Conservation (phyloP, 2,113 vertebrate species). For the Chauna torquata region DNA sequence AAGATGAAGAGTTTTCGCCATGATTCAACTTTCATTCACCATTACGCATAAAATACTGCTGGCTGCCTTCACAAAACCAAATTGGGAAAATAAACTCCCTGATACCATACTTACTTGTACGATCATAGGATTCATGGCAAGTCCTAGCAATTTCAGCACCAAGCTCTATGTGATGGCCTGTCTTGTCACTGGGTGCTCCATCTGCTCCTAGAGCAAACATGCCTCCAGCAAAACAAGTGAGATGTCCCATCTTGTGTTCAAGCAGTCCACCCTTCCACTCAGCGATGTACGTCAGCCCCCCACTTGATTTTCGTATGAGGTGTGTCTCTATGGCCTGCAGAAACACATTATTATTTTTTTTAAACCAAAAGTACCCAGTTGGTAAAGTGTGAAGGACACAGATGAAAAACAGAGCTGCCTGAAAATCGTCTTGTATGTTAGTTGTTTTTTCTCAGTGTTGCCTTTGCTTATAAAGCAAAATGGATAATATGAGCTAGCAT, state of each 20-base stretch:
- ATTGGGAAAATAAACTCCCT: background rate
- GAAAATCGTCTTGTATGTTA: background rate
- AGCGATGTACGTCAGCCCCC: slow-evolving; percentile 93
- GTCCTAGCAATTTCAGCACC: slow-evolving; percentile 96
- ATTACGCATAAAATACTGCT: background rate
- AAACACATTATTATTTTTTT: background rate
- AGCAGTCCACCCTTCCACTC: slow-evolving; percentile 98
- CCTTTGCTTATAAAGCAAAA: background rate
- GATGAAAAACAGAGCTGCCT: background rate
- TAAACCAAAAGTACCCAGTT: background rate
- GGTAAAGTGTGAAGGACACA: background rate
- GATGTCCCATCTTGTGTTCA: slow-evolving; percentile 98
- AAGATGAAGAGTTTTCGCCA: background rate
- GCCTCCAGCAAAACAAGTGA: slow-evolving; percentile 97
- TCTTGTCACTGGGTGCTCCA: slow-evolving; percentile 85
- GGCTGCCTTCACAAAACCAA: background rate
- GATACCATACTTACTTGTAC: slow-evolving; percentile 81
- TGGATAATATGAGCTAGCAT: background rate
- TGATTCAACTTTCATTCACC: background rate
- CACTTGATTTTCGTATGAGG: slow-evolving; percentile 91
- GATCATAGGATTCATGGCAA: slow-evolving; percentile 94
- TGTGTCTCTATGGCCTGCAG: slow-evolving; percentile 92
- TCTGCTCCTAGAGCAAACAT: slow-evolving; percentile 98
- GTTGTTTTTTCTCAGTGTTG: background rate
- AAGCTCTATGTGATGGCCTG: slow-evolving; percentile 91